Base-by-base conservation (phyloP, 1,140 invertebrate genomes). In the Aporrectodea caliginosa region DNA sequence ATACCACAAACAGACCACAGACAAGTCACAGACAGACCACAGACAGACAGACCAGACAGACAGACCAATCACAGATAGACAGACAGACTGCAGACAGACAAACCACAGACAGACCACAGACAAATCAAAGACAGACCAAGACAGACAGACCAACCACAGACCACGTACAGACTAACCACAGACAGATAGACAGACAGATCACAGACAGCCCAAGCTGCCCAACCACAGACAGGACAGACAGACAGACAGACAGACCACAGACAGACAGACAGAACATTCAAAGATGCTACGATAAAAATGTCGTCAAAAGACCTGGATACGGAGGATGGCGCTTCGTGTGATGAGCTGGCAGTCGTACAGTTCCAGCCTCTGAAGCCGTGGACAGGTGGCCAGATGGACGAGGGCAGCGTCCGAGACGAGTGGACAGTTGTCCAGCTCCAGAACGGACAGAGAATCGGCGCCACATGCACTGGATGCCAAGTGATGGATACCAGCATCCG, bases 261-360 rank as follows among this genome's bases (percentile, higher is more conserved):
- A 22, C 43, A 58, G 22, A 58, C 43, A 58, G 43, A 6, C 6
- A 58, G 22, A 58, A 58, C 43, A 12, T 58, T 58, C 43, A 6
- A n/a, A n/a, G n/a, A n/a, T n/a, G n/a, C n/a, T n/a, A n/a, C n/a
- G n/a, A n/a, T n/a, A n/a, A n/a, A n/a, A n/a, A n/a, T n/a, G n/a
- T n/a, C n/a, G n/a, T n/a, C n/a, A n/a, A 22, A 12, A 12, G 43
- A 98, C 97, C 91, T 95, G 92, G 81, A 99, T 91, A 90, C 95
- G 93, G 85, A 95, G 92, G 88, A 99, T 99, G 82, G 96, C 98
- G 86, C 94, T 93, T 88, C 96, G 92, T 16, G 96, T 98, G 83
- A 99, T 98, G 79, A 97, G 92, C 90, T 99, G 98, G 90, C 98
- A 99, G 90, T 99, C 98, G 88, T 98, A 99, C 70, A 99, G 90